Percentiles rank a stretch among this genome's conserved stretches.
phyloP scores from a whole-genome alignment of 2,888 invertebrate species.

The Tachina fera region DNA sequence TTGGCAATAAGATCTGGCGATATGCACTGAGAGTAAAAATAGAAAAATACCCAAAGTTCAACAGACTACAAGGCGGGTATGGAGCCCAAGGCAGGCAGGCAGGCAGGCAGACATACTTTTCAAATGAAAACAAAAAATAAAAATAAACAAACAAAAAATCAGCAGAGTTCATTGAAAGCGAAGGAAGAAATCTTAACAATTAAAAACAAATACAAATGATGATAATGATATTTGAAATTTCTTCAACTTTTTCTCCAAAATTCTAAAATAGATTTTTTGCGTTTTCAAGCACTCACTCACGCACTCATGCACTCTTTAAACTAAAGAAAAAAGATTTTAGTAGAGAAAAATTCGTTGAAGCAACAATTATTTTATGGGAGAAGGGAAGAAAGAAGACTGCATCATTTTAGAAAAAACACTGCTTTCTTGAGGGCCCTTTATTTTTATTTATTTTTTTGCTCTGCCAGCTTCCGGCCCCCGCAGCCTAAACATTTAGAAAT shows the following conservation, averaged over 20 bases:
- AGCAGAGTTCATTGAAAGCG: conserved; percentile 52
- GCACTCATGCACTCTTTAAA: conserved; percentile 11
- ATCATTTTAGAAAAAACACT: not conserved
- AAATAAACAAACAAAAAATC: not conserved
- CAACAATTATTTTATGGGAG: not conserved
- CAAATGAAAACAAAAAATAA: not conserved
- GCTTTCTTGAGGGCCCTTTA: not conserved
- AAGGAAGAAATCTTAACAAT: conserved; percentile 24
- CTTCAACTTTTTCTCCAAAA: conserved; percentile 13
- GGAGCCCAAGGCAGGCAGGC: not conserved
- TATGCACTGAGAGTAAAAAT: conserved; percentile 11
- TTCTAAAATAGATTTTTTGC: conserved; percentile 40
- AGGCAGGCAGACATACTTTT: not conserved
- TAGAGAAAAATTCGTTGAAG: not conserved
- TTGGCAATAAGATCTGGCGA: conserved; percentile 51
- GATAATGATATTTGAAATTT: conserved; percentile 16
- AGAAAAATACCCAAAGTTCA: conserved; percentile 45
- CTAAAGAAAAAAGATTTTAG: not conserved
- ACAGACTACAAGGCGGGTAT: conserved; percentile 44
- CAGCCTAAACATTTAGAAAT: conserved; percentile 3
- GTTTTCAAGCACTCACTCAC: conserved; percentile 21
- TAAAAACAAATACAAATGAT: conserved; percentile 21
- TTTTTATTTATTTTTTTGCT: not conserved
- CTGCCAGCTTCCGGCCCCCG: not conserved
- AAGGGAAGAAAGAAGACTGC: not conserved